These are phyloP conservation scores for Geothlypis trichas DNA, from an alignment of 2,113 vertebrate species.

Conservation along the genomic window DNA sequence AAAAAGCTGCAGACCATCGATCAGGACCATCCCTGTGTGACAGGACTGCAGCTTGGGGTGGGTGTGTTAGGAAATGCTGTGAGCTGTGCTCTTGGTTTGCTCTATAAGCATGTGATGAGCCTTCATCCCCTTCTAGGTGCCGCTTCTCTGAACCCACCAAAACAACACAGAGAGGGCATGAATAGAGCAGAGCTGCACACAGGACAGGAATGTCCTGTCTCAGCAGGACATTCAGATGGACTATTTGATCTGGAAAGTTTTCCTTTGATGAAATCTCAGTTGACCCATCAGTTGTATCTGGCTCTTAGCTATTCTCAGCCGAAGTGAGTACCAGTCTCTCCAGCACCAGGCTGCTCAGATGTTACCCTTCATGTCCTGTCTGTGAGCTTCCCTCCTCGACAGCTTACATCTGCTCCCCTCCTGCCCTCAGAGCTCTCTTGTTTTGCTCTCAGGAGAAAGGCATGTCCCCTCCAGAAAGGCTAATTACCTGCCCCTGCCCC, in stretches of 20 bases:
- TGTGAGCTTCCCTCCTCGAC: background rate
- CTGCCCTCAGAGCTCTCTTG: background rate
- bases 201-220: background rate
- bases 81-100: background rate
- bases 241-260: background rate
- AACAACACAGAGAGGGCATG: background rate
- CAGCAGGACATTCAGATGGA: background rate
- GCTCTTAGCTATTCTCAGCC: background rate
- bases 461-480: conserved; percentile 21
- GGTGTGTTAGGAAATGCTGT: background rate
- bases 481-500: conserved; percentile 24
- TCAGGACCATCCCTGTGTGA: background rate
- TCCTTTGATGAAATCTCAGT: background rate
- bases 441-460: conserved; percentile 39
- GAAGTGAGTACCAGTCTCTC: background rate
- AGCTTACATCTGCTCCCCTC: conserved; percentile 37
- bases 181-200: background rate
- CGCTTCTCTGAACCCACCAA: background rate
- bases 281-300: background rate
- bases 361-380: background rate
- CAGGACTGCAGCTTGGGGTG: background rate
- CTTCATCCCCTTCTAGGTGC: background rate
- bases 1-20: fast-evolving
- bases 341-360: background rate
- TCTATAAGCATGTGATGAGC: fast-evolving